These are phyloP conservation scores for Danaus plexippus DNA, from an alignment of 1,140 invertebrate genomes.

Conservation along the genomic window DNA sequence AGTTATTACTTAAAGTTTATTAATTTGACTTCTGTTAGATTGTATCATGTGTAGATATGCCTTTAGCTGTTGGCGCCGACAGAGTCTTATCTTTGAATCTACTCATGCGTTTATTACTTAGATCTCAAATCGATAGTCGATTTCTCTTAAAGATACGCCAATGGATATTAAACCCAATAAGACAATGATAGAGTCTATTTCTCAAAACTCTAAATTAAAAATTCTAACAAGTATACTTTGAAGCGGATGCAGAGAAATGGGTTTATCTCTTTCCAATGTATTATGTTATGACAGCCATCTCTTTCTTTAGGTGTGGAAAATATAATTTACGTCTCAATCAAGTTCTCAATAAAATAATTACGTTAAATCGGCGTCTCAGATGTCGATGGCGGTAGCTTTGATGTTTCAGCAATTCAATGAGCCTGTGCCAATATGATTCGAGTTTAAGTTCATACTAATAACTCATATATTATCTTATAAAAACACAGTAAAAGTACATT, in stretches of 20 bases:
- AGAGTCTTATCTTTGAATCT: conserved; percentile 41
- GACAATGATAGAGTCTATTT: too few relatives aligned
- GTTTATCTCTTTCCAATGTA: conserved; percentile 47
- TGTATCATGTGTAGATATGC: background rate
- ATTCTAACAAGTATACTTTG: conserved; percentile 29
- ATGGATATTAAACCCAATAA: conserved; percentile 12
- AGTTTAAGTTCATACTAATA: background rate
- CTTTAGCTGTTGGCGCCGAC: conserved; percentile 29
- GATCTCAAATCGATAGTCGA: conserved; percentile 45
- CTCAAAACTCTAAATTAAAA: too few relatives aligned
- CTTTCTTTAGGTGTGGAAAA: conserved; percentile 29
- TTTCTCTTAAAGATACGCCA: conserved; percentile 39
- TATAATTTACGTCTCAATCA: conserved; percentile 43
- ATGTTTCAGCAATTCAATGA: background rate
- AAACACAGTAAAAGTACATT: too few relatives aligned
- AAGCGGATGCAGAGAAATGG: conserved; percentile 45
- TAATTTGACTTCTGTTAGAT: too few relatives aligned
- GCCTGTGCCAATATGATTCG: background rate
- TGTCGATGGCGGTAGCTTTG: background rate
- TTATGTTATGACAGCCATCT: conserved; percentile 28
- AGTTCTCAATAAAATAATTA: conserved; percentile 28
- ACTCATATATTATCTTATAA: too few relatives aligned
- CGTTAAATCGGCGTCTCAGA: conserved; percentile 18
- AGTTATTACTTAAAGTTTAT: too few relatives aligned
- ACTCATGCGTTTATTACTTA: conserved; percentile 47